Percentiles rank a stretch among this genome's conserved stretches.
phyloP scores from a whole-genome alignment of 2,797 vertebrate species.

The Emys orbicularis region DNA sequence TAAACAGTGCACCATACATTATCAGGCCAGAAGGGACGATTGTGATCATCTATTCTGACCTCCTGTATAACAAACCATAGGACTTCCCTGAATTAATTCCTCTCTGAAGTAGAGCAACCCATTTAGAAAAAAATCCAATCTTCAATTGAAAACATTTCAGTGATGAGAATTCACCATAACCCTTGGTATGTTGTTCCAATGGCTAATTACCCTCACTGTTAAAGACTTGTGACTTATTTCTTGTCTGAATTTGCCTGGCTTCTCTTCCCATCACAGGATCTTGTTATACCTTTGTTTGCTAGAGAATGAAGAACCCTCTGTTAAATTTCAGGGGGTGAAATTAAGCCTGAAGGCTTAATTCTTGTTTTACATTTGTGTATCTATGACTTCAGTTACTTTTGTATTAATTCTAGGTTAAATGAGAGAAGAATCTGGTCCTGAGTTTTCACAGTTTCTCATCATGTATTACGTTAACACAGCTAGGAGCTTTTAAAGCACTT shows the following conservation, averaged over 20 bases:
- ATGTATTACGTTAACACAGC: not conserved
- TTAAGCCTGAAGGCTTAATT: not conserved
- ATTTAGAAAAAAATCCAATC: not conserved
- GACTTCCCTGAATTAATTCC: not conserved
- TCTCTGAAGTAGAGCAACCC: not conserved
- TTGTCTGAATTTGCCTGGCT: not conserved
- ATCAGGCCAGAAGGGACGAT: not conserved
- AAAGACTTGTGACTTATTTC: not conserved
- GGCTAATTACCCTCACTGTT: not conserved
- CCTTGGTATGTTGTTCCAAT: not conserved
- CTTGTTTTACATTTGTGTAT: not conserved
- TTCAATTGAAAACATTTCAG: not conserved
- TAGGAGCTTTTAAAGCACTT: not conserved
- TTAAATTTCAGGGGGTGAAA: rapidly evolving
- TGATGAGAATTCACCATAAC: not conserved
- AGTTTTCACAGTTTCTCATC: not conserved
- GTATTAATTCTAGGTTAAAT: not conserved
- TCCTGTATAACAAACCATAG: not conserved
- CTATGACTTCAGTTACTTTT: not conserved
- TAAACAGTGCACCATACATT: not conserved
- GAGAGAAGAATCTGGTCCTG: not conserved
- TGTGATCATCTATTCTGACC: not conserved
- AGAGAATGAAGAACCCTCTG: not conserved
- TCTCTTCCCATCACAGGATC: not conserved
- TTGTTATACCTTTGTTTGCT: not conserved